phyloP scores from a whole-genome alignment of 2,113 vertebrate species.

The Oreotrochilus melanogaster region DNA sequence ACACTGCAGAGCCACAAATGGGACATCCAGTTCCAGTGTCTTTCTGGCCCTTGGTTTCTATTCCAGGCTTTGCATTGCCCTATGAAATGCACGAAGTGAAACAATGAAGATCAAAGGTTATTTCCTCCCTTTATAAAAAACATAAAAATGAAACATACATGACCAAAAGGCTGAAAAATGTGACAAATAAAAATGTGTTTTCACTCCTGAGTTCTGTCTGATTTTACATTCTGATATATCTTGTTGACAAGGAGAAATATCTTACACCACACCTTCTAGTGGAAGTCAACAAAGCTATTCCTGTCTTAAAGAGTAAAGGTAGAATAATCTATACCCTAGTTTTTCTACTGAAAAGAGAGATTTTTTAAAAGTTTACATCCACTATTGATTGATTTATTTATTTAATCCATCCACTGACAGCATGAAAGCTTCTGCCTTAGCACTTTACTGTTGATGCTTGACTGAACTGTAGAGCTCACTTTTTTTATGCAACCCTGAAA shows the following conservation, averaged over 20 bases:
- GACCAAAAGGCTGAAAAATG: background rate
- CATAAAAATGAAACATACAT: background rate
- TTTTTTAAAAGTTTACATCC: conserved; percentile 43
- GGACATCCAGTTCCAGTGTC: background rate
- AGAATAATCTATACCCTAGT: background rate
- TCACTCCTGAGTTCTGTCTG: background rate
- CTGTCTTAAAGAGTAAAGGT: background rate
- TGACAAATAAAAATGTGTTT: background rate
- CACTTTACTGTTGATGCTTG: conserved; percentile 54
- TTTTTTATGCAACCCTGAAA: conserved; percentile 59
- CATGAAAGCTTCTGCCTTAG: conserved; percentile 55
- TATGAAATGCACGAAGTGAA: background rate
- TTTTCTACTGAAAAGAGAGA: conserved; percentile 19
- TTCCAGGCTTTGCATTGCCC: background rate
- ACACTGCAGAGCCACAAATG: background rate
- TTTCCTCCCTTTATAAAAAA: background rate
- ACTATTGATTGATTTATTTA: conserved; percentile 62
- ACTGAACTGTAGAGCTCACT: conserved; percentile 45
- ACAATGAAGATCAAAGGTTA: background rate
- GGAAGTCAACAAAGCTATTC: background rate
- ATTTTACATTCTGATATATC: background rate
- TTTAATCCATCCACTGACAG: conserved; percentile 39
- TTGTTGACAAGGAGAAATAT: conserved; percentile 8
- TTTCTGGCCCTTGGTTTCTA: background rate
- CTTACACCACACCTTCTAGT: background rate